Percentiles rank a stretch among this genome's conserved stretches.
Evolutionary conservation across 92 coral and sea anemone species (phyloP).

Genomic region (Palythoa heliodiscus): DNA sequence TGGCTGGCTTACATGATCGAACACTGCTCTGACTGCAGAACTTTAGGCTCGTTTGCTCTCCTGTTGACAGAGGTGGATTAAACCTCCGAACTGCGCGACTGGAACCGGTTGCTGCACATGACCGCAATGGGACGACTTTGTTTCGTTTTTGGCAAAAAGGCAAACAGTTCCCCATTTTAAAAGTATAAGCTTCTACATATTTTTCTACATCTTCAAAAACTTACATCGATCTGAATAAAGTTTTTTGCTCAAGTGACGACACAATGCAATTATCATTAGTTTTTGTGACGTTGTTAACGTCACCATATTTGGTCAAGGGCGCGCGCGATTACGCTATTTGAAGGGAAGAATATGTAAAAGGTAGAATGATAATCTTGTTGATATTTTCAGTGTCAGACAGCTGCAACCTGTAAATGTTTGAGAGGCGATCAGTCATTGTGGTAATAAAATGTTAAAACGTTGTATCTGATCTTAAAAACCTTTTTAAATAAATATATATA

Average conservation of each 20-base stretch:
- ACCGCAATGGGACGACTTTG: conserved; percentile 5
- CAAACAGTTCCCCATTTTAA: conserved; percentile 26
- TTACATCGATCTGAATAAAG: background rate
- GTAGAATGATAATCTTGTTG: too few species aligned
- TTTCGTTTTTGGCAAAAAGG: conserved; percentile 10
- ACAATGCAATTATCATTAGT: background rate
- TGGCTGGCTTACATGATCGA: conserved; percentile 19
- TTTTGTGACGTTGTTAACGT: conserved; percentile 15
- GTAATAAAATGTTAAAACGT: too few species aligned
- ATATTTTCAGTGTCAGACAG: too few species aligned
- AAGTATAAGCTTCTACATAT: too few species aligned
- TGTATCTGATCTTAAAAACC: too few species aligned
- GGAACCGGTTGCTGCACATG: background rate
- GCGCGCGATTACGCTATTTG: background rate
- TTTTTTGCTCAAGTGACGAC: background rate
- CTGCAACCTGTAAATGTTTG: too few species aligned
- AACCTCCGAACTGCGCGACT: background rate
- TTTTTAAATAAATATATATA: too few species aligned
- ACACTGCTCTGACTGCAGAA: conserved; percentile 15
- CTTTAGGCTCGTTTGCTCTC: background rate
- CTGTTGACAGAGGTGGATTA: background rate
- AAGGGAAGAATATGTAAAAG: background rate
- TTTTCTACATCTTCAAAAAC: background rate
- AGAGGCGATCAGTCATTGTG: too few species aligned
- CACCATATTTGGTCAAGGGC: conserved; percentile 16